Evolutionary conservation across 2,113 vertebrate species (phyloP).

Genomic region (Trichechus manatus): DNA sequence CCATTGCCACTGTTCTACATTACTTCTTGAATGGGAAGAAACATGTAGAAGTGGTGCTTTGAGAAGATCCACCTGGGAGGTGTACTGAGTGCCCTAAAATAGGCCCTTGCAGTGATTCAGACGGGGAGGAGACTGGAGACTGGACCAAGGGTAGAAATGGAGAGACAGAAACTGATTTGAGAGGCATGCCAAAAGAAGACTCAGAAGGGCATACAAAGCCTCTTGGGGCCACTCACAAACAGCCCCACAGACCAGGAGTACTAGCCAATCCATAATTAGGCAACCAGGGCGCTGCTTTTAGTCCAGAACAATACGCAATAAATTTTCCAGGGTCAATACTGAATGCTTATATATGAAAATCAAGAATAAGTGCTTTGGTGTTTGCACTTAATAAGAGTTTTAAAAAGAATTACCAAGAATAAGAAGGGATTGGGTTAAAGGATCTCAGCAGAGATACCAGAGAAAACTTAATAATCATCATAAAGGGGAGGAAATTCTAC

Average conservation of each 20-base stretch:
- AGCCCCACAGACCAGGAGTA: accelerated
- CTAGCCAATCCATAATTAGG: too few species aligned
- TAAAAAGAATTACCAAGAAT: not conserved
- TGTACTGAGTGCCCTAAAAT: not conserved
- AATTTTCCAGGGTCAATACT: not conserved
- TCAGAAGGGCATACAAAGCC: not conserved
- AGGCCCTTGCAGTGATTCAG: too few species aligned
- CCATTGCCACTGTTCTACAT: too few species aligned
- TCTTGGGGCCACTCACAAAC: not conserved
- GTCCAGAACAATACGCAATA: not conserved
- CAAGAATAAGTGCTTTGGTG: not conserved
- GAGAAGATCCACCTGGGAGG: too few species aligned
- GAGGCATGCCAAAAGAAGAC: not conserved
- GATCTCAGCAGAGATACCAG: not conserved
- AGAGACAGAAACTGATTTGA: not conserved
- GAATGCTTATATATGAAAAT: not conserved
- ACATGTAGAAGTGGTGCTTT: not conserved
- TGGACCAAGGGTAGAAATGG: too few species aligned
- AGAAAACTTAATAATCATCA: not conserved
- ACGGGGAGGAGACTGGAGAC: not conserved
- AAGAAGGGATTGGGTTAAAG: not conserved
- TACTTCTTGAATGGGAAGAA: not conserved
- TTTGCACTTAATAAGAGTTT: not conserved
- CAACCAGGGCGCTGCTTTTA: not conserved
- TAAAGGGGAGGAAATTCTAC: not conserved